phyloP scores from a whole-genome alignment of 1,140 invertebrate species.

The Prorops nasuta region DNA sequence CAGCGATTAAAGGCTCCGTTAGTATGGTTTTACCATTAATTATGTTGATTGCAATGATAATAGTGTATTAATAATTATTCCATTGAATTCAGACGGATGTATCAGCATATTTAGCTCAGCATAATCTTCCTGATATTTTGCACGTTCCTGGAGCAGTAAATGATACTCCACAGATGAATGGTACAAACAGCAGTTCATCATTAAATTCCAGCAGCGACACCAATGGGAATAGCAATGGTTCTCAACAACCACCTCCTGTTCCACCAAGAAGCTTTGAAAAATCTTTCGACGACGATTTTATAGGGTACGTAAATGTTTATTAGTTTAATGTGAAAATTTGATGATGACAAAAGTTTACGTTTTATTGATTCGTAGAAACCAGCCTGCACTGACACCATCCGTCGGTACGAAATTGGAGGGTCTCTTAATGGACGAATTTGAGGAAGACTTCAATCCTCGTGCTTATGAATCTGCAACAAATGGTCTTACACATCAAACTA shows the following conservation, averaged over 20 bases:
- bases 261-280: slow-evolving; percentile 67
- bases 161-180: slow-evolving; percentile 42
- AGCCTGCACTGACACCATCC: slow-evolving; percentile 56
- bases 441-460: slow-evolving; percentile 74
- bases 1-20: slow-evolving; percentile 53
- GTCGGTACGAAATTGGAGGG: slow-evolving; percentile 81
- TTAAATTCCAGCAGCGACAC: slow-evolving; percentile 32
- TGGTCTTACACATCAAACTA: slow-evolving; percentile 49
- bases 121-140: slow-evolving; percentile 58
- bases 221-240: slow-evolving; percentile 54
- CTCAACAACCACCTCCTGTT: slow-evolving; percentile 60
- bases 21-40: slow-evolving; percentile 18
- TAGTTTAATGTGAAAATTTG: neutral
- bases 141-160: slow-evolving; percentile 44
- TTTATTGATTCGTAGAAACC: slow-evolving; percentile 30
- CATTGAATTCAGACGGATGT: slow-evolving; percentile 59
- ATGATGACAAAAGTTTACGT: neutral
- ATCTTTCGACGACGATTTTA: slow-evolving; percentile 55
- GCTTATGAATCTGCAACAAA: slow-evolving; percentile 65
- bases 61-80: no score
- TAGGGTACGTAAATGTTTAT: slow-evolving; percentile 29
- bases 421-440: slow-evolving; percentile 77
- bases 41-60: neutral
- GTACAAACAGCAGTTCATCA: slow-evolving; percentile 24
- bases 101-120: slow-evolving; percentile 52